Evolutionary conservation across 1,140 invertebrate genomes (phyloP).

Genomic region (Tigriopus japonicus): DNA sequence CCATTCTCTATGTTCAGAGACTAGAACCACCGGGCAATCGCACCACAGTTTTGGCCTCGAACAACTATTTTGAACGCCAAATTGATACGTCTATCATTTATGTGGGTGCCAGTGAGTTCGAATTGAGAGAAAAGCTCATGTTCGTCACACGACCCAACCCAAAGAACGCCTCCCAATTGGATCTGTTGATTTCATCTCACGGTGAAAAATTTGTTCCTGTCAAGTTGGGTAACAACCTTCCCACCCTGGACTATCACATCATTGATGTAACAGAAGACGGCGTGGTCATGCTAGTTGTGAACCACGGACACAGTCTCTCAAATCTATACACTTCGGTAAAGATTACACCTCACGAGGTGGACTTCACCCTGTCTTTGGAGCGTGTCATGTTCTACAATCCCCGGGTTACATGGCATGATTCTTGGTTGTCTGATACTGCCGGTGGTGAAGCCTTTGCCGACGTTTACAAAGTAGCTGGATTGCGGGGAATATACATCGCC

Average conservation of each 20-base stretch:
- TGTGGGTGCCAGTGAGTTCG: not conserved
- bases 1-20: constrained; percentile 46
- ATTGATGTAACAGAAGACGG: constrained; percentile 53
- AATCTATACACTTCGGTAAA: constrained; percentile 47
- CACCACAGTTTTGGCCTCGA: constrained; percentile 36
- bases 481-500: constrained; percentile 72
- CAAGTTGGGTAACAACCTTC: constrained; percentile 28
- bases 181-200: constrained; percentile 57
- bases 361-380: constrained; percentile 57
- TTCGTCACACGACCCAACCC: constrained; percentile 17
- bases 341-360: constrained; percentile 21
- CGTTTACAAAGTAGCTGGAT: constrained; percentile 62
- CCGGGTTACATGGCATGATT: constrained; percentile 50
- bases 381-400: constrained; percentile 65
- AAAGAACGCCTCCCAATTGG: constrained; percentile 33
- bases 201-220: constrained; percentile 43
- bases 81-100: constrained; percentile 16
- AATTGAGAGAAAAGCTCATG: not conserved
- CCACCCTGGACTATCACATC: constrained; percentile 50
- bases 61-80: constrained; percentile 25
- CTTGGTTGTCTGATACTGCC: constrained; percentile 57
- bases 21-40: constrained; percentile 32
- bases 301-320: constrained; percentile 46
- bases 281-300: constrained; percentile 51
- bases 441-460: constrained; percentile 67